These are phyloP conservation scores for Zosterops borbonicus DNA, from an alignment of 2,113 vertebrate genomes.

Conservation along the genomic window DNA sequence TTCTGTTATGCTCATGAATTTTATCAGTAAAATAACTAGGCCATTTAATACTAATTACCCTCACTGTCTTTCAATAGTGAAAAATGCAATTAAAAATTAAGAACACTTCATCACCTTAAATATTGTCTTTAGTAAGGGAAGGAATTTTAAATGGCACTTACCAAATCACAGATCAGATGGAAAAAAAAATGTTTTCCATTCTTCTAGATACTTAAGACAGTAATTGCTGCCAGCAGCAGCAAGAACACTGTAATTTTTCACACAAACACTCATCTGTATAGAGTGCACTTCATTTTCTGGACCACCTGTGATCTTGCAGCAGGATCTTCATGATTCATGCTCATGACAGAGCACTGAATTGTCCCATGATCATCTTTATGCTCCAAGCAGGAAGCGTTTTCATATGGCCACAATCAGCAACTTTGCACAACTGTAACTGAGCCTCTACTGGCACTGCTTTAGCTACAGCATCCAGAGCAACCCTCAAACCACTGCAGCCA, in stretches of 20 bases:
- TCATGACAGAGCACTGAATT: neutral
- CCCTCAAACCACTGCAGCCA: neutral
- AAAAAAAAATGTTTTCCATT: neutral
- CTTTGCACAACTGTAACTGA: neutral
- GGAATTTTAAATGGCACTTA: conserved; percentile 10
- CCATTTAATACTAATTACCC: neutral
- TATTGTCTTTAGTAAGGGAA: neutral
- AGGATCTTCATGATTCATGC: neutral
- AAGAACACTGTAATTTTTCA: neutral
- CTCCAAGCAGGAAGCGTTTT: neutral
- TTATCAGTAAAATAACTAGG: neutral
- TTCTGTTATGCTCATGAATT: neutral
- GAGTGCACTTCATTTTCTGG: neutral
- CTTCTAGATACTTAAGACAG: neutral
- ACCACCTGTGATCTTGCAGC: neutral
- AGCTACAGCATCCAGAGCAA: neutral
- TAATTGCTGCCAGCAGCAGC: conserved; percentile 11
- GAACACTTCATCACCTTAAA: neutral
- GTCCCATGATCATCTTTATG: neutral
- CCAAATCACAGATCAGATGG: neutral
- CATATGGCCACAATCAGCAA: neutral
- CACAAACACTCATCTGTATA: neutral
- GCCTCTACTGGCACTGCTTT: neutral
- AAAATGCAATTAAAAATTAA: neutral
- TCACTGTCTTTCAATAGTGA: neutral